Conservation (phyloP, 1,140 invertebrate genomes). For the Triops longicaudatus region DNA sequence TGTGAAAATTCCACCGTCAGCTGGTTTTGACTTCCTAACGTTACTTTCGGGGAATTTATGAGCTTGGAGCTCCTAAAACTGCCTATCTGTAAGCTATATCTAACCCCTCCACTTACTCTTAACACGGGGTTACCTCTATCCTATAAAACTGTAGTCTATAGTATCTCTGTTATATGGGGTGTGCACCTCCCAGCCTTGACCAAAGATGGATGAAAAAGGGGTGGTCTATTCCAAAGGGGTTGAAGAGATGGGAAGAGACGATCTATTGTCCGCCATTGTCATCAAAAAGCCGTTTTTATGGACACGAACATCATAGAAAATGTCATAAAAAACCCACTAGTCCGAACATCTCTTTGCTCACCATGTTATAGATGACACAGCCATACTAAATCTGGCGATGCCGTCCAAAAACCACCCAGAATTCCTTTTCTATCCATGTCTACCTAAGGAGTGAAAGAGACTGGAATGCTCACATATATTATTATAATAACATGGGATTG, state of each 20-base stretch:
- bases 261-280: not conserved
- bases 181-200: too few relatives aligned
- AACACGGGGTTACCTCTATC: not conserved
- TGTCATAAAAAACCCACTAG: not conserved
- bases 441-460: too few relatives aligned
- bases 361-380: slow-evolving; percentile 6
- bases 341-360: not conserved
- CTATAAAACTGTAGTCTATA: too few relatives aligned
- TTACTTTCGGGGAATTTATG: not conserved
- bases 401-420: not conserved
- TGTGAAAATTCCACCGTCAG: not conserved
- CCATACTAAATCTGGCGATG: not conserved
- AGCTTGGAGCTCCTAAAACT: not conserved
- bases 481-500: not conserved
- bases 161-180: too few relatives aligned
- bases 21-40: not conserved
- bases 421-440: not conserved
- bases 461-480: too few relatives aligned
- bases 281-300: not conserved
- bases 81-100: slow-evolving; percentile 7
- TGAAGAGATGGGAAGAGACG: not conserved
- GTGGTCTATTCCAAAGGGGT: not conserved
- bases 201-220: not conserved
- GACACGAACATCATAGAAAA: not conserved
- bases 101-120: not conserved